Base-by-base conservation (phyloP, 2,888 invertebrate species). In the Noctua comes region DNA sequence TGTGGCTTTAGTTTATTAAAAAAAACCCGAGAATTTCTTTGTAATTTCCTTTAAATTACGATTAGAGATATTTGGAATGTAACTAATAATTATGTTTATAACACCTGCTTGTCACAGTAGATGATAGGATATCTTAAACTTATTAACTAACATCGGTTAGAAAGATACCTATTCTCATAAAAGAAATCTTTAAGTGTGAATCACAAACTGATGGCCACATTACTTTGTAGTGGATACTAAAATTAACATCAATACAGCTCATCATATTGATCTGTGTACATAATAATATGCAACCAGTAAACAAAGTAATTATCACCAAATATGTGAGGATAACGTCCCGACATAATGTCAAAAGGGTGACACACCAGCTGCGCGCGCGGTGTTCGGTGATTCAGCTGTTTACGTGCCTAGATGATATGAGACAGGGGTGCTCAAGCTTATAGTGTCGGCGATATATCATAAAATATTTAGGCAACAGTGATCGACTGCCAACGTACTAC, bases 301-400 rank as follows among this genome's bases (percentile, higher is more conserved):
- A 79, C 69, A 73, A 78, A 83, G 8, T 77, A 46, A 57, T 75
- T 70, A 71, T 54, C 64, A 48, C 59, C 76, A 36, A 75, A 81
- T 71, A 31, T 59, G 59, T 24, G 46, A 71, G 31, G 75, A 84
- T 59, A 73, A 68, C 68, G 48, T 43, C 27, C 59, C 31, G 51
- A 65, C 68, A 68, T 54, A 66, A 40, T 57, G 54, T 27, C 48
- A 59, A 65, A 68, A 46, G 66, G 11, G 57, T 80, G 80, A 73
- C 76, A 48, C 65, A 65, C n/a, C n/a, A 64, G 65, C 18, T 40
- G 57, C 71, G 71, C 62, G 11, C 48, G 65, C 62, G 66, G 3
- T 57, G 24, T 31, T 40, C 31, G 54, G 43, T 77, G 75, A 72
- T 65, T 84, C 78, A 76, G 11, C 70, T 46, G 59, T 76, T 27